Percentiles rank a stretch among this genome's conserved stretches.
Evolutionary conservation across 2,113 vertebrate genomes (phyloP).

Genomic region (Serinus canaria): DNA sequence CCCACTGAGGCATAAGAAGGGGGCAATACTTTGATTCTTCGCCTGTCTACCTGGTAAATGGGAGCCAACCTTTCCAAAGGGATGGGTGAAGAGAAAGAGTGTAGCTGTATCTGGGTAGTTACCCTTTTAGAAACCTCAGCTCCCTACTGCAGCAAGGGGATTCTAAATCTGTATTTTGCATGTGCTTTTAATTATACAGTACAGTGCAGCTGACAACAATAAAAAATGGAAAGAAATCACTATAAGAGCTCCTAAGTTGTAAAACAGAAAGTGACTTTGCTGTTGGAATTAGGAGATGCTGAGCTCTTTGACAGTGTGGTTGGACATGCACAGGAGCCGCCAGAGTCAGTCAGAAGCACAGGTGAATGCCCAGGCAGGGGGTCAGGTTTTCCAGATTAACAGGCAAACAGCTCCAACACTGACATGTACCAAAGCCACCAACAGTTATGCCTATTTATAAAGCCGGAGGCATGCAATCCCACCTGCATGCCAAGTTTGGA

Average conservation of each 20-base stretch:
- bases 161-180: neutral
- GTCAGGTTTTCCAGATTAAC: neutral
- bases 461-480: neutral
- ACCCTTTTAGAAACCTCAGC: neutral
- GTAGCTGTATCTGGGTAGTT: neutral
- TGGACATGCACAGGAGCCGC: neutral
- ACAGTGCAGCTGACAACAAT: neutral
- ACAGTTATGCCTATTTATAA: slow-evolving; percentile 22
- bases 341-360: neutral
- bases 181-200: neutral
- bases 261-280: neutral
- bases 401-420: neutral
- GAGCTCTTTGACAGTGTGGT: neutral
- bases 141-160: neutral
- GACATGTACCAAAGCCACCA: neutral
- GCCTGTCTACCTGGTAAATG: neutral
- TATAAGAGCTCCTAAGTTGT: neutral
- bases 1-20: neutral
- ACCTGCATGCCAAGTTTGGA: slow-evolving; percentile 36
- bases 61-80: neutral
- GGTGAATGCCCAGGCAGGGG: neutral
- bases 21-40: neutral
- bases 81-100: neutral
- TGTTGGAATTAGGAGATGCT: neutral
- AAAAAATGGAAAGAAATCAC: neutral